These are phyloP conservation scores for Uloborus diversus DNA, from an alignment of 1,140 invertebrate genomes.

Conservation along the genomic window DNA sequence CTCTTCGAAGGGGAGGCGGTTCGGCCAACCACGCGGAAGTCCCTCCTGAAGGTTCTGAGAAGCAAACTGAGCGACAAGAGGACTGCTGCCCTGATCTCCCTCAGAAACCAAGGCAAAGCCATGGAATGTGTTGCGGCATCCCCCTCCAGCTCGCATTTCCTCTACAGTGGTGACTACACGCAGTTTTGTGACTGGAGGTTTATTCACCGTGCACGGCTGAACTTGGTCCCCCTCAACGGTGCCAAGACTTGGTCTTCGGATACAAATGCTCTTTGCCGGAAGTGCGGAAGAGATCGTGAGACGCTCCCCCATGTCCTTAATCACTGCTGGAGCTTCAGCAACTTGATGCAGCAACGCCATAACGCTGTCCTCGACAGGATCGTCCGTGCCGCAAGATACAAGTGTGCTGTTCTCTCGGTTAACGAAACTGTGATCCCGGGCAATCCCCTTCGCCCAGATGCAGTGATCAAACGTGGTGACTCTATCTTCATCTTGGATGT, in stretches of 20 bases:
- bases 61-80: not conserved
- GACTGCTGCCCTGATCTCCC: not conserved
- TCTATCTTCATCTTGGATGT: not conserved
- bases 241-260: not conserved
- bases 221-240: not conserved
- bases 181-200: not conserved
- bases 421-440: not conserved
- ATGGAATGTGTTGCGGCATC: not conserved
- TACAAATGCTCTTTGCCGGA: not conserved
- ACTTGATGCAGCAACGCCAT: not conserved
- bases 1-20: not conserved
- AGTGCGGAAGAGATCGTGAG: not conserved
- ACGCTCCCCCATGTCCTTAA: not conserved
- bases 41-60: accelerated
- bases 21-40: not conserved
- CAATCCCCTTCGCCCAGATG: not conserved
- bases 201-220: not conserved
- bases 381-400: not conserved
- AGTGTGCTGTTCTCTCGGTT: not conserved
- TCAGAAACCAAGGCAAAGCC: not conserved
- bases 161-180: not conserved
- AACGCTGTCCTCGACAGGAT: not conserved
- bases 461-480: accelerated
- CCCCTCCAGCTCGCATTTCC: not conserved
- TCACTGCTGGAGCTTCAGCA: not conserved